Percentiles rank a stretch among this genome's conserved stretches.
Evolutionary conservation across 2,888 invertebrate species (phyloP).

Genomic region (Spialia ferax): DNA sequence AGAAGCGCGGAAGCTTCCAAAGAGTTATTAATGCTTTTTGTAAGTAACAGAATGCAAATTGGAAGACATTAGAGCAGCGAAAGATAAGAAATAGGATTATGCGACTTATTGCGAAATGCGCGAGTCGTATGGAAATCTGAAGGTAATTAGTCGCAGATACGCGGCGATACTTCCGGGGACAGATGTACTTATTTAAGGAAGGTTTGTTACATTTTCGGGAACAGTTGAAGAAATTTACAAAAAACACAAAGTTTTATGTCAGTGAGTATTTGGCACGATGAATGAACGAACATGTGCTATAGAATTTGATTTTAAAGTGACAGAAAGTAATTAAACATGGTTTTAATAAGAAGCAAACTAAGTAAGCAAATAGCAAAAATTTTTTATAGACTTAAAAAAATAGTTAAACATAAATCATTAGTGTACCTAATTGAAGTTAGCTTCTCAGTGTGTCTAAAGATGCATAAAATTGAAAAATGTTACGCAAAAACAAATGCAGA

Average conservation of each 20-base stretch:
- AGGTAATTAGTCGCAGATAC: constrained; percentile 63
- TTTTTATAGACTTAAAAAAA: too few relatives aligned
- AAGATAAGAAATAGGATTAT: constrained; percentile 83
- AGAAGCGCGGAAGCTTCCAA: constrained; percentile 41
- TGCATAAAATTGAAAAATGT: too few relatives aligned
- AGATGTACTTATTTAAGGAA: constrained; percentile 10
- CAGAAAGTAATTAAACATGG: too few relatives aligned
- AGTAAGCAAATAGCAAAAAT: too few relatives aligned
- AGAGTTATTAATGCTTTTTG: constrained; percentile 56
- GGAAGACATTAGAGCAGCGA: constrained; percentile 74
- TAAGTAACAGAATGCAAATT: constrained; percentile 77
- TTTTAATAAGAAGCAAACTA: too few relatives aligned
- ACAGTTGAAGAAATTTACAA: background rate
- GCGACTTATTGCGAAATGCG: constrained; percentile 59
- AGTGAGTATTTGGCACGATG: too few relatives aligned
- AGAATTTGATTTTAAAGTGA: too few relatives aligned
- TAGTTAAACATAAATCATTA: too few relatives aligned
- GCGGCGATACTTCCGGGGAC: constrained; percentile 16
- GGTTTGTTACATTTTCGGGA: background rate
- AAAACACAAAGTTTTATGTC: background rate
- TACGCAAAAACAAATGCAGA: too few relatives aligned
- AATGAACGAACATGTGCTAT: too few relatives aligned
- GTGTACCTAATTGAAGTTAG: too few relatives aligned
- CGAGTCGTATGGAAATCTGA: constrained; percentile 64
- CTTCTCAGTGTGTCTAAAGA: too few relatives aligned